Evolutionary conservation across 2,113 vertebrate species (phyloP).

Genomic region (Tyto alba): DNA sequence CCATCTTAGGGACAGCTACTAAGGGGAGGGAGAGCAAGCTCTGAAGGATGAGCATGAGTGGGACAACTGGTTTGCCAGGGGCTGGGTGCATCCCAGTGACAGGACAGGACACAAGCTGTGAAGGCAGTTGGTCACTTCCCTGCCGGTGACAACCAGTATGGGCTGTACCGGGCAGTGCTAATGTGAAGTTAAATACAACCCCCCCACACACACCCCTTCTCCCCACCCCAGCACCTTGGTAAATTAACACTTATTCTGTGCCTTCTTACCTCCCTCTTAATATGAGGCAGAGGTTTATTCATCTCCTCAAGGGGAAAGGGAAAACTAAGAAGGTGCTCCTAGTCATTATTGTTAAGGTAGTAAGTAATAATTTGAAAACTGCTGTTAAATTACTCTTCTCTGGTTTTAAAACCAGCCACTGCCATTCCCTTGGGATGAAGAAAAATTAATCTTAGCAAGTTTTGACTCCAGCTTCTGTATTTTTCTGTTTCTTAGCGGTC

Average conservation of each 20-base stretch:
- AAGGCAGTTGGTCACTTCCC: neutral
- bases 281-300: neutral
- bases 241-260: neutral
- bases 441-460: neutral
- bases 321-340: neutral
- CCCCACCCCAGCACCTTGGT: neutral
- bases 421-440: neutral
- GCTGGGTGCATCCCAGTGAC: neutral
- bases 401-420: constrained; percentile 13
- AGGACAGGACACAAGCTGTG: neutral
- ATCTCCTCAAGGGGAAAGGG: neutral
- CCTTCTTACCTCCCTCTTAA: neutral
- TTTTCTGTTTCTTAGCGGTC: neutral
- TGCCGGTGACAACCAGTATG: neutral
- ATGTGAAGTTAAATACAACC: neutral
- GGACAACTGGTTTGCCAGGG: neutral
- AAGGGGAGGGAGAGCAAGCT: neutral
- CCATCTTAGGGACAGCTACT: neutral
- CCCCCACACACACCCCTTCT: neutral
- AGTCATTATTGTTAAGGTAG: neutral
- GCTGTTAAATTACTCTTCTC: neutral
- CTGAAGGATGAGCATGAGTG: neutral
- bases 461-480: neutral
- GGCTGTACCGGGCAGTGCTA: neutral
- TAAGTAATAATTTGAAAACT: neutral